Evolutionary conservation across 2,888 invertebrate species (phyloP), one percentile per base, ranked within the genome.

Genomic region (Dinocampus coccinellae): DNA sequence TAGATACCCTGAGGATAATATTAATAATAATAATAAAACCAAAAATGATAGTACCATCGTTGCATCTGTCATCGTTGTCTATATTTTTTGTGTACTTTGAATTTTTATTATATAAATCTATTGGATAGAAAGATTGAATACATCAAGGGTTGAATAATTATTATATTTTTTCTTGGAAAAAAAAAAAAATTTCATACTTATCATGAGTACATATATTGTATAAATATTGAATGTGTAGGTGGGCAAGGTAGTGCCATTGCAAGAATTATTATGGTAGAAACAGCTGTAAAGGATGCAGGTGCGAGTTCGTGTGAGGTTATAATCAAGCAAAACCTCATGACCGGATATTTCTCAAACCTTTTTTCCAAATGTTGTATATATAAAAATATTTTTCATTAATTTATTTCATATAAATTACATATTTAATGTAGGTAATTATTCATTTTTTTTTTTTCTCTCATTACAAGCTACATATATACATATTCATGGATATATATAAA

Each of bases 261-360:
- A 16, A 78, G 80, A 78, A 78, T 77, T 4, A 29, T 76, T 77
- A 82, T 82, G 85, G n/a, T n/a, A n/a, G n/a, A 83, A 86, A 85
- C 87, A 87, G 87, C 87, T 87, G 87, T 85, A 7, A 76, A 85
- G 85, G 84, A 86, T 85, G 86, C 87, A 87, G 87, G 87, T 87
- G 86, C 70, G 57, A 69, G 70, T 53, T 34, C 65, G 55, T 79
- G 78, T 86, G 85, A 85, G 85, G 86, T 83, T 47, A 47, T 47
- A 47, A 47, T 16, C 47, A 20, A 47, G 20, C 7, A 6, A 39
- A n/a, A 29, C 29, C 29, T 29, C 29, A 29, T 81, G 80, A 78
- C 82, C 82, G 81, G 82, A 82, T 81, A 81, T 55, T 47, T 72
- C 60, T 57, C 29, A 57, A n/a, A n/a, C n/a, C n/a, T 29, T 61